phyloP scores from a whole-genome alignment of 2,797 vertebrate species.

The Trachops cirrhosus region DNA sequence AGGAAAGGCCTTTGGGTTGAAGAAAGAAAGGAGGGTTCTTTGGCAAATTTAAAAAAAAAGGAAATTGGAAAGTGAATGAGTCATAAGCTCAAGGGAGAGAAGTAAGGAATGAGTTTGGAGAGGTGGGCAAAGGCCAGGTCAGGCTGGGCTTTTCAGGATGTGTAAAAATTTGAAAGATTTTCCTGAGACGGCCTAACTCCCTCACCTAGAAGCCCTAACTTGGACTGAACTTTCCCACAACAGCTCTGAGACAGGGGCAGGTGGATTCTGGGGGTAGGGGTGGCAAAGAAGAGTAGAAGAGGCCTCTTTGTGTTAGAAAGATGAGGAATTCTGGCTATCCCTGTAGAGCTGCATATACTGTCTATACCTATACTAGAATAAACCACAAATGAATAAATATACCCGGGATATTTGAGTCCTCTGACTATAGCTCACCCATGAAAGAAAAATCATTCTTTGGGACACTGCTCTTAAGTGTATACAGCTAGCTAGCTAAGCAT shows the following conservation, averaged over 20 bases:
- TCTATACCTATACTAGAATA: not conserved
- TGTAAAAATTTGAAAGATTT: not conserved
- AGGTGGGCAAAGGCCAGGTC: not conserved
- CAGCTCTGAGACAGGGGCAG: not conserved
- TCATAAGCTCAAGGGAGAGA: not conserved
- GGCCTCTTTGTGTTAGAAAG: not conserved
- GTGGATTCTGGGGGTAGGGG: not conserved
- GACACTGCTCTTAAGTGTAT: not conserved
- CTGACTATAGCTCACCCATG: not conserved
- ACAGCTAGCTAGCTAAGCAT: constrained; percentile 2
- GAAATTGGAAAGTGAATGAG: not conserved
- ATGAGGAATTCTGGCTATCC: rapidly evolving
- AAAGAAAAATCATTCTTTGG: constrained; percentile 22
- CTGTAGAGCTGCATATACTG: not conserved
- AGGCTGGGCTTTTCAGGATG: not conserved
- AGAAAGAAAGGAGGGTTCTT: not conserved
- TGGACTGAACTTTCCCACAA: not conserved
- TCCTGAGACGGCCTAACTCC: not conserved
- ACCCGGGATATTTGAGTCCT: not conserved
- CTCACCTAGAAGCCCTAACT: not conserved
- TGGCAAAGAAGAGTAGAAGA: not conserved
- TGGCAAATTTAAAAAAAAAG: not conserved
- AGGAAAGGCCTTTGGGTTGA: not conserved
- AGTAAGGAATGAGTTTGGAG: not conserved
- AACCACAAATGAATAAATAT: not conserved